phyloP scores from a whole-genome alignment of 1,140 invertebrate species.

The Neotoxoptera formosana region DNA sequence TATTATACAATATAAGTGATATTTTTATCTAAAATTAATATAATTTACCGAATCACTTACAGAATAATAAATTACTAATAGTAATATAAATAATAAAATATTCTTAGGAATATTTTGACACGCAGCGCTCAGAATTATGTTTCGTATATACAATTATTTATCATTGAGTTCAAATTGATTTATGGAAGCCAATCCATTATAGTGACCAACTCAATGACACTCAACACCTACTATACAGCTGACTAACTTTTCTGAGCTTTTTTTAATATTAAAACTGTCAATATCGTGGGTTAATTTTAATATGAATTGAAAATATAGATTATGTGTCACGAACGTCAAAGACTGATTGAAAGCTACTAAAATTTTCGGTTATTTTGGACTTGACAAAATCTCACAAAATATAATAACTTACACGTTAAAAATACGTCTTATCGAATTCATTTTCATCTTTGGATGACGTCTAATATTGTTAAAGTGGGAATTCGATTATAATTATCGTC shows the following conservation, averaged over 20 bases:
- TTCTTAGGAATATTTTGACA: neutral
- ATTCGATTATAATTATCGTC: neutral
- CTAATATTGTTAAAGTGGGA: slow-evolving; percentile 19
- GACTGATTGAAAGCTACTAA: neutral
- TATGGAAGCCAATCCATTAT: neutral
- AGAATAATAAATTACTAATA: no score
- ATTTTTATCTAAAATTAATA: neutral
- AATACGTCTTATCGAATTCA: neutral
- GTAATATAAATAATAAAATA: neutral
- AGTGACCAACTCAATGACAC: neutral
- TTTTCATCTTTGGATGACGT: neutral
- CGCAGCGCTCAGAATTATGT: neutral
- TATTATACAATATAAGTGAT: neutral
- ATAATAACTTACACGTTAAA: neutral
- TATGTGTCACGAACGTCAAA: neutral
- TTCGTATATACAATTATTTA: neutral
- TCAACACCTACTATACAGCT: neutral
- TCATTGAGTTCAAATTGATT: neutral
- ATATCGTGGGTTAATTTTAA: neutral
- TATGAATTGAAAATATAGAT: neutral
- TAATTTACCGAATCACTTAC: neutral
- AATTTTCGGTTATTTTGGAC: neutral
- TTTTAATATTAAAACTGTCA: neutral
- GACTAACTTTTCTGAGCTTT: neutral
- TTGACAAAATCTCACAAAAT: neutral